Evolutionary conservation across 2,113 vertebrate genomes (phyloP).

Genomic region (Butastur rufipennis): DNA sequence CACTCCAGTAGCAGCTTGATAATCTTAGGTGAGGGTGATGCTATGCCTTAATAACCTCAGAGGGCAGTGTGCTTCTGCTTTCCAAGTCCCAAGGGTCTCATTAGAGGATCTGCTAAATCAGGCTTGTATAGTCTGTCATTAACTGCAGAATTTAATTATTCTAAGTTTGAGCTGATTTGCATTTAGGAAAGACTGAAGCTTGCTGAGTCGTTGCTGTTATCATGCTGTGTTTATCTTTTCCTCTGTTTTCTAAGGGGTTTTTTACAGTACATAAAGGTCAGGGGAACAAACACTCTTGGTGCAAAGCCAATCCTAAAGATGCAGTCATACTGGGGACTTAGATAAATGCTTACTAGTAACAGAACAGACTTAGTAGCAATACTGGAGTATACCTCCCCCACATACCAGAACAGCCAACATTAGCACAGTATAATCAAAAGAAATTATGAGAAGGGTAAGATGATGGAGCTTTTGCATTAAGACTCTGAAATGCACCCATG

Average conservation of each 20-base stretch:
- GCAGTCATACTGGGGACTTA: neutral
- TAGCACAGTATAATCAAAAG: neutral
- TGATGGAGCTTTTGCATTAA: neutral
- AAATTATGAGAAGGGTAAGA: neutral
- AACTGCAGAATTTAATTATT: constrained; percentile 36
- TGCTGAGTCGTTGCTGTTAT: constrained; percentile 8
- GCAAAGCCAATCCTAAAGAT: neutral
- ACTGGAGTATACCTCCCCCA: neutral
- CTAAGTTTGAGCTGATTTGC: neutral
- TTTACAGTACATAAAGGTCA: neutral
- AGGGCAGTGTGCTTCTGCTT: neutral
- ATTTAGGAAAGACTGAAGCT: constrained; percentile 28
- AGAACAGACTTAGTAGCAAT: neutral
- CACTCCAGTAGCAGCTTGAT: neutral
- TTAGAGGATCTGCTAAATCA: constrained; percentile 45
- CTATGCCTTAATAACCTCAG: neutral
- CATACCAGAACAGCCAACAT: neutral
- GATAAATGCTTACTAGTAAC: neutral
- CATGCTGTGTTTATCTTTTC: neutral
- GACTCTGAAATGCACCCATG: neutral
- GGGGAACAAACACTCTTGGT: neutral
- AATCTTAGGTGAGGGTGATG: neutral
- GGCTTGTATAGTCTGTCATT: neutral
- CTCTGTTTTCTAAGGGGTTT: neutral
- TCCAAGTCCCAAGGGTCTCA: constrained; percentile 28